Conservation (phyloP, 2,797 vertebrate species). For the Cottoperca gobio region DNA sequence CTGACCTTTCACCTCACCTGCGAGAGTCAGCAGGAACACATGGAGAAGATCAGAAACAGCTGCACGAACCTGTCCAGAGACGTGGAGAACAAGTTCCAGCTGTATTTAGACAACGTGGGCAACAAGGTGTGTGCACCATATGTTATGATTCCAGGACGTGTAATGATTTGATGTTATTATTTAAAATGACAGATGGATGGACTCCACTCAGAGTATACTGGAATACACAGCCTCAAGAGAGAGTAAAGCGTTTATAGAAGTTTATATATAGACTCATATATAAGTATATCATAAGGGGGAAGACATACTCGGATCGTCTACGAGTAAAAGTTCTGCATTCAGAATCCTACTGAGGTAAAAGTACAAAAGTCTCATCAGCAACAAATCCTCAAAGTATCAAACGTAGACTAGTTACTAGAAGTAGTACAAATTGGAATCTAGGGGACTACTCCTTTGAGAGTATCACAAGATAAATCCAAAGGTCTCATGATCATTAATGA, state of each 20-base stretch:
- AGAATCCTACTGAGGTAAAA: background rate
- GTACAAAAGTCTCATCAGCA: background rate
- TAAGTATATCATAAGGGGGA: too few relatives aligned
- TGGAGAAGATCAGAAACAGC: conserved; percentile 81
- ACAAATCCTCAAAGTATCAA: too few relatives aligned
- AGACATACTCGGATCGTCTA: background rate
- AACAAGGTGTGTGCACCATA: conserved; percentile 60
- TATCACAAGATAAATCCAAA: too few relatives aligned
- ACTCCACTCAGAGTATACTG: background rate
- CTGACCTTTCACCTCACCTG: conserved; percentile 86
- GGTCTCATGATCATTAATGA: background rate
- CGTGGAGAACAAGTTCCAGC: conserved; percentile 85
- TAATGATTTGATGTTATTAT: background rate
- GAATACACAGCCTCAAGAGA: background rate
- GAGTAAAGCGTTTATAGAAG: background rate
- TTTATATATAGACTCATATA: too few relatives aligned
- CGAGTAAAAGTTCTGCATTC: background rate
- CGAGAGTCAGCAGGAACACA: conserved; percentile 74
- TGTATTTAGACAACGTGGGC: conserved; percentile 81
- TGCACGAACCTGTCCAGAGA: conserved; percentile 85
- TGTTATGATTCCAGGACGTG: background rate
- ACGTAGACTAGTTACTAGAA: too few relatives aligned
- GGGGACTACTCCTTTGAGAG: too few relatives aligned
- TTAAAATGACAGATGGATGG: background rate
- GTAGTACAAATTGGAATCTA: too few relatives aligned